Evolutionary conservation across 1,140 invertebrate genomes (phyloP), one percentile per base, ranked within the genome.

Genomic region (Thalassaphorura encarpata): DNA sequence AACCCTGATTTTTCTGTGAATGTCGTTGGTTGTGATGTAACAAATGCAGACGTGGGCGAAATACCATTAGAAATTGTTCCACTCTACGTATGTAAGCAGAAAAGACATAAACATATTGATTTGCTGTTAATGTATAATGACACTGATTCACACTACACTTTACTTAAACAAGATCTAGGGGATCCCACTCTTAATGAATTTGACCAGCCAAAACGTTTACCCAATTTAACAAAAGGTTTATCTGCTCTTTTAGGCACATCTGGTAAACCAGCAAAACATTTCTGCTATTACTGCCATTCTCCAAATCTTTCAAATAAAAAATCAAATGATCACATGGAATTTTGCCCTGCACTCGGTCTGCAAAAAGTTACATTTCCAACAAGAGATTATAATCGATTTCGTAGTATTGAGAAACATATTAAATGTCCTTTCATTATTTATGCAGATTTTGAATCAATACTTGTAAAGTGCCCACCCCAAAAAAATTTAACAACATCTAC

Each of bases 221-320:
- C n/a, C n/a, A n/a, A n/a, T n/a, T n/a, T n/a, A 47, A 47, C 21
- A 21, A 8, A 47, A 24, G 45, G 45, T 47, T 26, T 47, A 18
- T 47, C 45, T 8, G 4, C 21, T 5, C 45, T 47, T 13, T 8
- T 47, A 8, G 45, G 45, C 24, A 47, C 11, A 47, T 18, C 4
- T 21, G 26, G 26, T 4, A 6, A 26, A 47, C 28, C 21, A 47
- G 24, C 24, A 47, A 26, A 26, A 8, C 26, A 27, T n/a, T n/a
- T 47, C 11, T 47, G 45, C 19, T 8, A 47, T 11, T 47, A 26
- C 19, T 47, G 45, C 45, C 45, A 26, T 18, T 27, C 13, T 26
- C 28, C 15, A 11, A 26, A 4, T 4, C 24, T 8, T 13, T 8
- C 45, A 11, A 5, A 13, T 3, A 8, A 6, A 13, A 47, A 47